phyloP scores from a whole-genome alignment of 2,797 vertebrate species.

The Enteromius thamalakanensis region DNA sequence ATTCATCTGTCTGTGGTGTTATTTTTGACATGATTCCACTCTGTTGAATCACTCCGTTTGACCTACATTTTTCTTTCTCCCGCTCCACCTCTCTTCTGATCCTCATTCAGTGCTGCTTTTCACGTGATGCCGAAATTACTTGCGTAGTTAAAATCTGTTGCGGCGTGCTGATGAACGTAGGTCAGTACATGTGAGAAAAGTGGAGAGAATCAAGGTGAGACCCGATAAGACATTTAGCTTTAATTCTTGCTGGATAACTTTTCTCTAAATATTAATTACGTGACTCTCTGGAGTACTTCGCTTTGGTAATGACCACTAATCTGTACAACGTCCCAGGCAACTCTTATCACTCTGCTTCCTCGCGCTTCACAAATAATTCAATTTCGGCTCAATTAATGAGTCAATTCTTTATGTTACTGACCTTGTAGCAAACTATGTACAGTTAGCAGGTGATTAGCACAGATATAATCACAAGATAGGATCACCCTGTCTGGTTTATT shows the following conservation, averaged over 20 bases:
- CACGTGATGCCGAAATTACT: neutral
- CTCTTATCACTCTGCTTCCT: neutral
- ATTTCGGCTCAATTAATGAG: neutral
- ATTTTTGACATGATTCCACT: neutral
- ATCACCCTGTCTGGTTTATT: neutral
- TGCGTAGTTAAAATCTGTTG: conserved; percentile 8
- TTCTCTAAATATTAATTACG: neutral
- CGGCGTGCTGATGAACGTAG: neutral
- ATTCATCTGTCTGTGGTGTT: neutral
- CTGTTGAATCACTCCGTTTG: neutral
- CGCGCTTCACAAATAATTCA: neutral
- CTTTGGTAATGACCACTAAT: neutral
- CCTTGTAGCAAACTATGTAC: neutral
- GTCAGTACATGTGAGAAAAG: neutral
- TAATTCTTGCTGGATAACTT: neutral
- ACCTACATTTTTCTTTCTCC: conserved; percentile 20
- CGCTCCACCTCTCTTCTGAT: neutral
- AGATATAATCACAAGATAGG: neutral
- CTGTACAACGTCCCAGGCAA: neutral
- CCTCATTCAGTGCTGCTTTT: neutral
- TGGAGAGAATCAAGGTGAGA: neutral
- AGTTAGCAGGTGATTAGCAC: neutral
- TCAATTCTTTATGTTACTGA: neutral
- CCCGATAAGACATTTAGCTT: neutral
- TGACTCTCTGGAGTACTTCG: neutral